Conservation (phyloP, 2,113 vertebrate genomes). For the Caretta caretta region DNA sequence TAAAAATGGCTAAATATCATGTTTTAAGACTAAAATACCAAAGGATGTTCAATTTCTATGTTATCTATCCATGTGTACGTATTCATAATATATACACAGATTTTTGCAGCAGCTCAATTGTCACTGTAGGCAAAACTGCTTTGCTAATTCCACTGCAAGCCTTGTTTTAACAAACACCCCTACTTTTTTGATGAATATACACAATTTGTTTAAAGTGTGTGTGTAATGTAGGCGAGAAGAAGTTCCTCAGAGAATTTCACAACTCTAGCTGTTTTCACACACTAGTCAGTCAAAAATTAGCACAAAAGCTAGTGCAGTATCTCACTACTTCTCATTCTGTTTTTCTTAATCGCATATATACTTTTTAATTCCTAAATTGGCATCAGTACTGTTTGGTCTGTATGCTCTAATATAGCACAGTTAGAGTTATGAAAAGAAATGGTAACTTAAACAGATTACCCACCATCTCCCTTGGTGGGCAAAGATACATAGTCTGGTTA, state of each 20-base stretch:
- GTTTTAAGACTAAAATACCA: not conserved
- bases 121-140: not conserved
- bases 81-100: rapidly evolving
- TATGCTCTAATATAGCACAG: rapidly evolving
- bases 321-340: not conserved
- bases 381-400: not conserved
- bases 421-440: not conserved
- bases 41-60: not conserved
- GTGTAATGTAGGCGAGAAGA: not conserved
- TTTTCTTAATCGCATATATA: not conserved
- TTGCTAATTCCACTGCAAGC: not conserved
- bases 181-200: not conserved
- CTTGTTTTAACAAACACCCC: not conserved
- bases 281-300: not conserved
- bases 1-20: not conserved
- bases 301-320: not conserved
- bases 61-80: not conserved
- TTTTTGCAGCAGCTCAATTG: rapidly evolving
- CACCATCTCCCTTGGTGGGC: rapidly evolving
- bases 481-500: rapidly evolving
- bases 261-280: not conserved
- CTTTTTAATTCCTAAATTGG: not conserved
- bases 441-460: not conserved
- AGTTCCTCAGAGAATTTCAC: not conserved
- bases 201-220: not conserved